phyloP scores from a whole-genome alignment of 2,888 invertebrate species.

The Tachina lurida region DNA sequence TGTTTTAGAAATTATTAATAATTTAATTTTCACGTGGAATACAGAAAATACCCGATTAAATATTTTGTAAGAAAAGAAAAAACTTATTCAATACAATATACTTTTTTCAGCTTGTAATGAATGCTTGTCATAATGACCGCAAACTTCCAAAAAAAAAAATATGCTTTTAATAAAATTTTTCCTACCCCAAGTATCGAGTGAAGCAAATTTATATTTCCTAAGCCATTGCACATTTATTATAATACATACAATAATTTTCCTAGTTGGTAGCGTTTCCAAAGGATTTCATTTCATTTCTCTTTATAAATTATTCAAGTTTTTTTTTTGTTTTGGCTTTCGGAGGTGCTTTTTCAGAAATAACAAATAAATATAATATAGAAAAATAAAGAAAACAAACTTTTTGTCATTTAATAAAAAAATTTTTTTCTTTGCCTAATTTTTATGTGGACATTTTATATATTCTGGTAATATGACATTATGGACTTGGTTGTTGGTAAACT shows the following conservation, averaged over 20 bases:
- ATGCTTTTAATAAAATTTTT: too few species aligned
- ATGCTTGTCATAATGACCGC: too few species aligned
- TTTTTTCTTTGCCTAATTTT: slow-evolving; percentile 38
- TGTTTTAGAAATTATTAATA: too few species aligned
- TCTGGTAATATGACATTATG: slow-evolving; percentile 39
- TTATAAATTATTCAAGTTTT: not conserved
- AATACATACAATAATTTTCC: not conserved
- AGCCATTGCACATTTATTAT: not conserved
- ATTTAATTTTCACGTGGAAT: too few species aligned
- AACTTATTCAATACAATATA: too few species aligned
- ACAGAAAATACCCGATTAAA: too few species aligned
- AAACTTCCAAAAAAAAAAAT: too few species aligned
- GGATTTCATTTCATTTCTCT: not conserved
- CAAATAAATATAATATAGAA: not conserved
- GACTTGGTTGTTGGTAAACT: slow-evolving; percentile 13
- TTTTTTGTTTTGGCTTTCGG: not conserved
- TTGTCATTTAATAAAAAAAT: slow-evolving; percentile 24
- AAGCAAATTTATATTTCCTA: not conserved
- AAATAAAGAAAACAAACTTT: slow-evolving; percentile 28
- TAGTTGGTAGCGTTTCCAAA: not conserved
- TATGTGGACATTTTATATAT: slow-evolving; percentile 61
- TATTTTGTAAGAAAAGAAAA: too few species aligned
- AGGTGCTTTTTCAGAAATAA: not conserved
- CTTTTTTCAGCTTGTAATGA: too few species aligned
- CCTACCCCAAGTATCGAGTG: not conserved